phyloP scores from a whole-genome alignment of 2,797 vertebrate species.

The Prionace glauca region DNA sequence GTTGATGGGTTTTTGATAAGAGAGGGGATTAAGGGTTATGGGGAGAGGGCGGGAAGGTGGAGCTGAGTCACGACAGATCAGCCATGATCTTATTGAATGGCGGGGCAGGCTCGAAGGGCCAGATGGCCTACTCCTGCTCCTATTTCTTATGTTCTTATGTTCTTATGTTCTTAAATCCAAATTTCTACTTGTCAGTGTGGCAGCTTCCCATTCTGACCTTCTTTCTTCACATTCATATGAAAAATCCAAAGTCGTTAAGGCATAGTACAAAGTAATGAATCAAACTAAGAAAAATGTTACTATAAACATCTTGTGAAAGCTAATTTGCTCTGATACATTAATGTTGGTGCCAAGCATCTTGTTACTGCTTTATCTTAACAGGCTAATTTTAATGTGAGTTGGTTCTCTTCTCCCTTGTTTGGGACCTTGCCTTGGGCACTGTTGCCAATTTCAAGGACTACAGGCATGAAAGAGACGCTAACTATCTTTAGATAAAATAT shows the following conservation, averaged over 20 bases:
- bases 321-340: background rate
- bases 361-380: background rate
- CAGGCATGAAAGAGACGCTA: background rate
- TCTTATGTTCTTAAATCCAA: too few relatives aligned
- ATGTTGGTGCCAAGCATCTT: background rate
- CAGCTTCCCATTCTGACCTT: background rate
- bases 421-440: background rate
- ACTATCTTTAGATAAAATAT: background rate
- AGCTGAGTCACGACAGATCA: too few relatives aligned
- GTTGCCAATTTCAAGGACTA: background rate
- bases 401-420: background rate
- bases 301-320: background rate
- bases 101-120: too few relatives aligned
- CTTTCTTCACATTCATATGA: background rate
- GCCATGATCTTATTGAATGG: too few relatives aligned
- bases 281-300: background rate
- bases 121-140: too few relatives aligned
- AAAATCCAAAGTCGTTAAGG: background rate
- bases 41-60: too few relatives aligned
- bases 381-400: background rate
- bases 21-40: too few relatives aligned
- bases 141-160: too few relatives aligned
- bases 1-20: too few relatives aligned
- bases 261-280: background rate
- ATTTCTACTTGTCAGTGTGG: background rate